phyloP scores from a whole-genome alignment of 2,797 vertebrate species.

The Kryptolebias ocellatus region DNA sequence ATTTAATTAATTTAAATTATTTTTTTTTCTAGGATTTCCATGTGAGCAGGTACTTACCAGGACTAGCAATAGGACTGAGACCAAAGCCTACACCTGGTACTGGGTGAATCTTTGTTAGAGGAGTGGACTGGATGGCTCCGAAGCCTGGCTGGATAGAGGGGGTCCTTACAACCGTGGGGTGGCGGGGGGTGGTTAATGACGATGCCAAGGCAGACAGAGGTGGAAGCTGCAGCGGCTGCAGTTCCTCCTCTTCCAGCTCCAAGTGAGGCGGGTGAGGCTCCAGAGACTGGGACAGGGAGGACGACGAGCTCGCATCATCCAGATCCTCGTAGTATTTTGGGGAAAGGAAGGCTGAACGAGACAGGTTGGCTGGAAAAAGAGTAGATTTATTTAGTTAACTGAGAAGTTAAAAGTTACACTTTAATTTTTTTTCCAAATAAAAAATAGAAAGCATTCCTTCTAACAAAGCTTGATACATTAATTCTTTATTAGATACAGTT shows the following conservation, averaged over 20 bases:
- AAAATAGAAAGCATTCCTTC: too few relatives aligned
- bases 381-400: background rate
- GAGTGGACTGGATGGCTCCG: constrained; percentile 76
- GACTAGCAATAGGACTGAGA: constrained; percentile 70
- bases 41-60: constrained; percentile 74
- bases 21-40: background rate
- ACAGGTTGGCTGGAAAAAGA: constrained; percentile 85
- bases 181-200: constrained; percentile 75
- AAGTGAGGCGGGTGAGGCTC: constrained; percentile 81
- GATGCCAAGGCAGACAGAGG: constrained; percentile 48
- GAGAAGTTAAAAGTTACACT: too few relatives aligned
- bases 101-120: constrained; percentile 83
- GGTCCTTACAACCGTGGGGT: constrained; percentile 89
- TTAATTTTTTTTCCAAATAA: too few relatives aligned
- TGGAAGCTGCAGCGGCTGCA: constrained; percentile 57
- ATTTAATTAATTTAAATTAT: too few relatives aligned
- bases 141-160: constrained; percentile 89
- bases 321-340: constrained; percentile 92
- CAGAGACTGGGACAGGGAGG: constrained; percentile 87
- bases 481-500: too few relatives aligned
- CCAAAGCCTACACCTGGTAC: constrained; percentile 56
- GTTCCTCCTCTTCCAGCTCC: constrained; percentile 79
- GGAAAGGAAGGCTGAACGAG: constrained; percentile 93
- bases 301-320: constrained; percentile 91
- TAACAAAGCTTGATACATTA: too few relatives aligned